phyloP scores from a whole-genome alignment of 1,140 invertebrate species.

The Gonioctena quinquepunctata region DNA sequence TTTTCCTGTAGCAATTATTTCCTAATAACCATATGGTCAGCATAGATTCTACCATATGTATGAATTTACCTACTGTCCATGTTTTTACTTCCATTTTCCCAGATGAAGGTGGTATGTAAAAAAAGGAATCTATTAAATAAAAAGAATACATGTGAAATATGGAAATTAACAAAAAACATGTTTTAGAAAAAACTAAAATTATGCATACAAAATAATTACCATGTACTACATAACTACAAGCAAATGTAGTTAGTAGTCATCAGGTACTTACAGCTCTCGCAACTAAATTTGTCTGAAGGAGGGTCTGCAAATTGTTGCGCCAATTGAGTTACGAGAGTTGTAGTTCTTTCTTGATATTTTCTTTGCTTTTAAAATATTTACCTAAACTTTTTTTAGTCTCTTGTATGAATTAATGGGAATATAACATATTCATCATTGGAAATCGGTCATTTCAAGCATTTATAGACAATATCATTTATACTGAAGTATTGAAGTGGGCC shows the following conservation, averaged over 20 bases:
- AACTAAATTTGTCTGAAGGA: too few relatives aligned
- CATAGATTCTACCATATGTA: neutral
- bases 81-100: neutral
- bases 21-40: neutral
- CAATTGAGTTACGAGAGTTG: neutral
- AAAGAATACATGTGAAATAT: neutral
- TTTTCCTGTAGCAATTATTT: neutral
- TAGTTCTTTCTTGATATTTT: neutral
- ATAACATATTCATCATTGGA: neutral
- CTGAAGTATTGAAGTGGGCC: neutral
- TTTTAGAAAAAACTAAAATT: neutral
- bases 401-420: neutral
- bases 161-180: neutral
- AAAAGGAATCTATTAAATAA: neutral
- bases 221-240: too few relatives aligned
- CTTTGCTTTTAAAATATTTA: too few relatives aligned
- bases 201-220: too few relatives aligned
- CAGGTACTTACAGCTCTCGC: too few relatives aligned
- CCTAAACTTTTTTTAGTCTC: neutral
- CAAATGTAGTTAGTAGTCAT: too few relatives aligned
- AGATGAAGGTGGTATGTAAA: neutral
- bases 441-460: neutral
- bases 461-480: neutral
- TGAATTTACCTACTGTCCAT: neutral
- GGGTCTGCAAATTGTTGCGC: too few relatives aligned